Conservation (phyloP, 1,140 invertebrate genomes). For the Euglossa dilemma region DNA sequence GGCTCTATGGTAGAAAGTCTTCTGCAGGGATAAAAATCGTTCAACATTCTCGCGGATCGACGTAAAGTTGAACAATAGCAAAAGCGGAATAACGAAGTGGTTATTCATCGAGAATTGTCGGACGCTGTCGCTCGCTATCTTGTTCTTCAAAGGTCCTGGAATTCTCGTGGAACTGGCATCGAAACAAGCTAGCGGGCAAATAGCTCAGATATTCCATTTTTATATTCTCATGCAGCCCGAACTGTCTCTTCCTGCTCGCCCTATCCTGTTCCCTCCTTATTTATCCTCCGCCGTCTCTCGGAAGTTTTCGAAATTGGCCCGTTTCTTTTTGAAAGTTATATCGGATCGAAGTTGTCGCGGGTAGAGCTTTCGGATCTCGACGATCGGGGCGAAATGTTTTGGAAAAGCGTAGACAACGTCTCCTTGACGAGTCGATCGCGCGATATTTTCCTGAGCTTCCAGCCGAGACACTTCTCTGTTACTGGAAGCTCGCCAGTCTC, state of each 20-base stretch:
- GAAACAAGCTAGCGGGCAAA: slow-evolving; percentile 12
- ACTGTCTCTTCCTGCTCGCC: slow-evolving; percentile 5
- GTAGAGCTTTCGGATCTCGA: slow-evolving; percentile 37
- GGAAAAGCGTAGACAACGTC: slow-evolving; percentile 62
- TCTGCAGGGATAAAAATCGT: no score
- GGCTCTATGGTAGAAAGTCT: no score
- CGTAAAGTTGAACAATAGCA: background rate
- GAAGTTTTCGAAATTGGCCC: slow-evolving; percentile 66
- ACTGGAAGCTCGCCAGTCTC: background rate
- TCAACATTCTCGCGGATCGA: no score
- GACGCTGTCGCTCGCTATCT: slow-evolving; percentile 8
- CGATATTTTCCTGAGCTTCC: slow-evolving; percentile 40
- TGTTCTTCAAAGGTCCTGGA: background rate
- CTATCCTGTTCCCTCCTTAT: slow-evolving; percentile 31
- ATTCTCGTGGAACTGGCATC: slow-evolving; percentile 1
- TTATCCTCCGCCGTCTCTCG: slow-evolving; percentile 48
- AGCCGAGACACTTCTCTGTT: background rate
- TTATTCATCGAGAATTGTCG: background rate
- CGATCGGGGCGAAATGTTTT: slow-evolving; percentile 38
- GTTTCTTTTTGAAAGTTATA: slow-evolving; percentile 66
- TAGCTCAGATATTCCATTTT: slow-evolving; percentile 42
- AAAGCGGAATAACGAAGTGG: slow-evolving; percentile 30
- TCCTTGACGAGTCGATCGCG: slow-evolving; percentile 55
- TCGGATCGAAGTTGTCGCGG: slow-evolving; percentile 67
- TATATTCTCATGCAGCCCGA: slow-evolving; percentile 23